Evolutionary conservation across 2,113 vertebrate genomes (phyloP).

Genomic region (Eudorcas thomsonii): DNA sequence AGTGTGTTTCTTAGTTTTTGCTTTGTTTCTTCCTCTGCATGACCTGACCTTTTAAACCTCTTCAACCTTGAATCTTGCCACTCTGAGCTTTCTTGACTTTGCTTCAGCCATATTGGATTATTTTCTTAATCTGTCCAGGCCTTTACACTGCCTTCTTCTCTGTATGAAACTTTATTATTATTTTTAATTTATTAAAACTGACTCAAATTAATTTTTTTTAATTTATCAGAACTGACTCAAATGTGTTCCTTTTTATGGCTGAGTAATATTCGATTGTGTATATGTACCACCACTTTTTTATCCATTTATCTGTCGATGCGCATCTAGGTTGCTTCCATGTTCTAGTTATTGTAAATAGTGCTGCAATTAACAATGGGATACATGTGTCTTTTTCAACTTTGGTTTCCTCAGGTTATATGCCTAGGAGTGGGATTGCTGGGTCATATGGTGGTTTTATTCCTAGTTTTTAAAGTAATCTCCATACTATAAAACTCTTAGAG

Average conservation of each 20-base stretch:
- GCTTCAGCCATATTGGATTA: background rate
- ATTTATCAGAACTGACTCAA: background rate
- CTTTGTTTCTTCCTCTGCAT: background rate
- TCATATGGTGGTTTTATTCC: background rate
- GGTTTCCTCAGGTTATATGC: background rate
- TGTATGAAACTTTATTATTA: background rate
- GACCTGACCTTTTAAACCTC: background rate
- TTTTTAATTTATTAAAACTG: background rate
- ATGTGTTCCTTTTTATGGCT: background rate
- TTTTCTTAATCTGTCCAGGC: background rate
- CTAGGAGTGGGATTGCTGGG: background rate
- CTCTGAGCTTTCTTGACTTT: background rate
- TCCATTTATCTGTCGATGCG: background rate
- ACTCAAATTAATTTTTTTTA: no score
- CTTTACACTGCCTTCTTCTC: background rate
- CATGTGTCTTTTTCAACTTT: background rate
- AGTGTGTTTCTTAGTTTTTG: background rate
- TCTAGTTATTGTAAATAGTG: background rate
- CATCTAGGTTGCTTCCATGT: background rate
- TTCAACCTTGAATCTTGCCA: background rate
- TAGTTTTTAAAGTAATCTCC: background rate
- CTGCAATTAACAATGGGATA: background rate
- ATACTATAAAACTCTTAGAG: background rate
- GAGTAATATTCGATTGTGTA: background rate
- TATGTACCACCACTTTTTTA: background rate